Base-by-base conservation (phyloP, 2,113 vertebrate species). In the Pogona vitticeps region DNA sequence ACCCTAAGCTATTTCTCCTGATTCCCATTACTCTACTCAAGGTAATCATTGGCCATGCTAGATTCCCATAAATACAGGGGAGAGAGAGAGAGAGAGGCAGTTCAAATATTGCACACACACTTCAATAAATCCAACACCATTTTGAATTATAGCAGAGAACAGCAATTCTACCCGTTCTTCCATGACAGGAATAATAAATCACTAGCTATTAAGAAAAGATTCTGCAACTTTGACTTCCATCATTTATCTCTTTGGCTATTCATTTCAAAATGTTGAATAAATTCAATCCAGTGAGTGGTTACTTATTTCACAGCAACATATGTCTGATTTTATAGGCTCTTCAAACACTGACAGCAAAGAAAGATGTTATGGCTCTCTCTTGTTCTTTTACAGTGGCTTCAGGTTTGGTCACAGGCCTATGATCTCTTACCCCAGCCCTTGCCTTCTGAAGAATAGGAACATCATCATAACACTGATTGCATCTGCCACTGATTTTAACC, bases 101-200 rank as follows among this genome's bases (percentile, higher is more conserved):
- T 1, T 23, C 26, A 15, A 2, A 67, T 1, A 77, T 6, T 77
- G 7, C 52, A 46, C 31, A 4, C 81, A 89, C 8, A 84, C 21
- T 79, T 36, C 3, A 70, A 80, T 14, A 76, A 90, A 90, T 61
- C 67, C 15, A 59, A 23, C 0, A 14, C 36, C 36, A 40, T 87
- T 90, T 84, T 63, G 65, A 88, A 89, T 23, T 85, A 72, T 0
- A 83, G 46, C 0, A 46, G 56, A 90, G 81, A 82, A 5, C 12
- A 79, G 0, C 15, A 71, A 85, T 76, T 86, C 31, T 61, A 88
- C 26, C 12, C 58, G 6, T 23, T 67, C 1, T 75, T 88, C 76
- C n/a, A 33, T 85, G 33, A 14, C 65, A 87, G 9, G 28, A 78
- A 86, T 63, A 89, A 88, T 18, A 90, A 86, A 83, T 89, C 72